These are phyloP conservation scores for Zelostemma sp. DNA, from an alignment of 1,140 invertebrate genomes.

Conservation along the genomic window DNA sequence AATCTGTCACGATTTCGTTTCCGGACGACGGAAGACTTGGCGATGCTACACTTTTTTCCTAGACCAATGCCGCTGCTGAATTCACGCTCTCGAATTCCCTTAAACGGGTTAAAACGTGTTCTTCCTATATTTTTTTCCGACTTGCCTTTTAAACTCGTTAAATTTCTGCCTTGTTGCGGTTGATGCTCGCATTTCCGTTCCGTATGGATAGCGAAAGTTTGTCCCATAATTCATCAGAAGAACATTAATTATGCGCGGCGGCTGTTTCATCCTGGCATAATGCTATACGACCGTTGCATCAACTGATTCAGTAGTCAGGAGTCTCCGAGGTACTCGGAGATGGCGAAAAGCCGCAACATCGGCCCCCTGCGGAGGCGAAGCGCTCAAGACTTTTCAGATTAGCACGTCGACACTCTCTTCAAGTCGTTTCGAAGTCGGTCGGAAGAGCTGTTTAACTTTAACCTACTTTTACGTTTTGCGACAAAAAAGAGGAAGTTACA, in stretches of 20 bases:
- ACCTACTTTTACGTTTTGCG: neutral
- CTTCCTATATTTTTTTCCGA: no score
- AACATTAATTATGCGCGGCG: neutral
- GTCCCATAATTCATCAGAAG: slow-evolving; percentile 3
- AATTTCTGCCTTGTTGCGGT: slow-evolving; percentile 4
- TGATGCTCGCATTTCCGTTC: neutral
- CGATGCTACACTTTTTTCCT: no score
- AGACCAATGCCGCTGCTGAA: no score
- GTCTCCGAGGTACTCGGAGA: neutral
- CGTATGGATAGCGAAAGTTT: slow-evolving; percentile 9
- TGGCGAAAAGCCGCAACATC: neutral
- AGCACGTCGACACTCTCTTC: neutral
- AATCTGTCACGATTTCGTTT: no score
- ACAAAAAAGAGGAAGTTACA: neutral
- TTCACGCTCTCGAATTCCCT: no score
- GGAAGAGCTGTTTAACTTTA: neutral
- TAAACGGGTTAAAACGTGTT: no score
- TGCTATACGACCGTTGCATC: no score
- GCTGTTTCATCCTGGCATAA: slow-evolving; percentile 7
- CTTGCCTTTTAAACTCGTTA: no score
- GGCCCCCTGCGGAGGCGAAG: neutral
- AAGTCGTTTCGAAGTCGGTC: slow-evolving; percentile 4
- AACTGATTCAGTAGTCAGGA: neutral
- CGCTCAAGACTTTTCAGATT: neutral
- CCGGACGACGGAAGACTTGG: no score